Evolutionary conservation across 2,113 vertebrate genomes (phyloP).

Genomic region (Chionomys nivalis): DNA sequence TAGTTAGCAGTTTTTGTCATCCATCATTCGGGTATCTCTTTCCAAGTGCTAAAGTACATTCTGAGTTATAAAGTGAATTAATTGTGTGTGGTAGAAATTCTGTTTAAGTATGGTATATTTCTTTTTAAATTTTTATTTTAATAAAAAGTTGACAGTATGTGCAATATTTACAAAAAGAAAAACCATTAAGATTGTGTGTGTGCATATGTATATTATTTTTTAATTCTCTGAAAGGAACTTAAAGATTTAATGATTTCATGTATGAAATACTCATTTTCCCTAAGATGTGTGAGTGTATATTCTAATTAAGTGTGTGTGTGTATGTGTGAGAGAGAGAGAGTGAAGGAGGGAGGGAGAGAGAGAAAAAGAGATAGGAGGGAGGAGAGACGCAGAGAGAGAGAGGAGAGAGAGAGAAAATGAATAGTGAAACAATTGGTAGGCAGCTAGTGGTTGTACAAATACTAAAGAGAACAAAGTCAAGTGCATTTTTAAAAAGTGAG

Average conservation of each 20-base stretch:
- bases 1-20: not conserved
- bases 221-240: slow-evolving; percentile 35
- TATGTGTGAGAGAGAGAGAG: not conserved
- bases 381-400: not conserved
- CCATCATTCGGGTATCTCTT: slow-evolving; percentile 6
- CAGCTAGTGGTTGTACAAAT: not conserved
- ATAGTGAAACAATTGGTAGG: not conserved
- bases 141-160: not conserved
- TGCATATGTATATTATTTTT: not conserved
- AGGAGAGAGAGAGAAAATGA: not conserved
- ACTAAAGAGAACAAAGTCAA: slow-evolving; percentile 36
- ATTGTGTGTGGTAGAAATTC: not conserved
- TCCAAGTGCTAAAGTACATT: not conserved
- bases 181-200: not conserved
- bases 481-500: not conserved
- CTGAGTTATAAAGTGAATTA: slow-evolving; percentile 12
- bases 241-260: not conserved
- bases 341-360: not conserved
- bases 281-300: not conserved
- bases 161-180: not conserved
- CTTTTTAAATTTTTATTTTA: not conserved
- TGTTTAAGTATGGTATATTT: not conserved
- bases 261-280: not conserved
- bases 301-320: not conserved
- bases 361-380: not conserved